These are phyloP conservation scores for Brachyrhaphis roseni DNA, from an alignment of 2,797 vertebrate genomes.

Conservation along the genomic window DNA sequence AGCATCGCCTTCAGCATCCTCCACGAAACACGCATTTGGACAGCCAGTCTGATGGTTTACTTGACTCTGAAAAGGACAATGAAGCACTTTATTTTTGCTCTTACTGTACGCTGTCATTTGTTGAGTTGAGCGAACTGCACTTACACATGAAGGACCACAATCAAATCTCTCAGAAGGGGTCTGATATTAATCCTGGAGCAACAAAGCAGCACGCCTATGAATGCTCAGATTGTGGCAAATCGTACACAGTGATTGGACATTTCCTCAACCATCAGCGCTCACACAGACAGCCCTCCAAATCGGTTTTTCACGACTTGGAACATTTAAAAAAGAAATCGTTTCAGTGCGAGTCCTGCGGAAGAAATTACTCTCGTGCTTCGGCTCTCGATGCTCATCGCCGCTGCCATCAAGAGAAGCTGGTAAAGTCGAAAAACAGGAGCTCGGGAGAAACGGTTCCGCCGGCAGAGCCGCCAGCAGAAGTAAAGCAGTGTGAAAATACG, in stretches of 20 bases:
- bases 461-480: slow-evolving; percentile 52
- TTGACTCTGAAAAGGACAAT: slow-evolving; percentile 62
- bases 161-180: slow-evolving; percentile 45
- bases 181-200: slow-evolving; percentile 25
- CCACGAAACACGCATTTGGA: slow-evolving; percentile 66
- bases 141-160: slow-evolving; percentile 65
- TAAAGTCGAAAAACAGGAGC: slow-evolving; percentile 70
- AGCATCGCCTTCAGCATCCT: slow-evolving; percentile 71
- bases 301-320: slow-evolving; percentile 80
- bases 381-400: slow-evolving; percentile 85
- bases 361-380: slow-evolving; percentile 82
- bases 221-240: slow-evolving; percentile 84
- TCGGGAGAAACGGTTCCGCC: slow-evolving; percentile 46
- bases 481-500: slow-evolving; percentile 49
- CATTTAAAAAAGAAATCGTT: slow-evolving; percentile 85
- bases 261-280: slow-evolving; percentile 84
- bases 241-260: slow-evolving; percentile 74
- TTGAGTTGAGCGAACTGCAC: slow-evolving; percentile 50
- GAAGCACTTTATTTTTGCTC: slow-evolving; percentile 66
- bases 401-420: slow-evolving; percentile 82
- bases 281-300: slow-evolving; percentile 81
- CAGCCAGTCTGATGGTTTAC: slow-evolving; percentile 58
- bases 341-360: slow-evolving; percentile 81
- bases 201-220: slow-evolving; percentile 70
- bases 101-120: slow-evolving; percentile 75